These are phyloP conservation scores for Aphelenchoides bicaudatus DNA, from an alignment of 2,888 invertebrate genomes.

Conservation along the genomic window DNA sequence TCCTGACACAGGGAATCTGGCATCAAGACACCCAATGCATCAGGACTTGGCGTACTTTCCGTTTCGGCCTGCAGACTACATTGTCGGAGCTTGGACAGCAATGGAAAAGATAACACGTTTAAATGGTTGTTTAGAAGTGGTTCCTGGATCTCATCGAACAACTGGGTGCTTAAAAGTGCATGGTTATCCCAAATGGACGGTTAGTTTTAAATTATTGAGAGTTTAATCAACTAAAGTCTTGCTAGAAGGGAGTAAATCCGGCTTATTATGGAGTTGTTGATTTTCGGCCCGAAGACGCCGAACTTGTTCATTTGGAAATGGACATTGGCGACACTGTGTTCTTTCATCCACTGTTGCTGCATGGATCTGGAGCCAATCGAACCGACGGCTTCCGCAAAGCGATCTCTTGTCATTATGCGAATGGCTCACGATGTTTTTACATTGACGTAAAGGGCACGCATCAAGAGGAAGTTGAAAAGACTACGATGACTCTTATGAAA, in stretches of 20 bases:
- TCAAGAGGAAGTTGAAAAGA: slow-evolving; percentile 35
- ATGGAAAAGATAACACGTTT: slow-evolving; percentile 71
- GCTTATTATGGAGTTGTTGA: slow-evolving; percentile 72
- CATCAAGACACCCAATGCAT: slow-evolving; percentile 64
- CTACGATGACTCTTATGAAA: background rate
- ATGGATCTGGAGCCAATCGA: slow-evolving; percentile 78
- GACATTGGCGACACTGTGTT: slow-evolving; percentile 79
- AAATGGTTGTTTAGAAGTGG: slow-evolving; percentile 78
- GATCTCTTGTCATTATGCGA: slow-evolving; percentile 78
- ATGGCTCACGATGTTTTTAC: slow-evolving; percentile 67
- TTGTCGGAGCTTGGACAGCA: slow-evolving; percentile 82
- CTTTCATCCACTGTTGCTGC: slow-evolving; percentile 79
- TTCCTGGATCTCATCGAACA: slow-evolving; percentile 73
- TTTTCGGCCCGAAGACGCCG: slow-evolving; percentile 63
- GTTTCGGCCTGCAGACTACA: slow-evolving; percentile 73
- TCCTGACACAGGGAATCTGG: slow-evolving; percentile 67
- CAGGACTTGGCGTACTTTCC: slow-evolving; percentile 84
- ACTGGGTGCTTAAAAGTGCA: slow-evolving; percentile 68
- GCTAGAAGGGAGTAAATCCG: slow-evolving; percentile 68
- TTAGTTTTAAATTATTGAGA: too few species aligned
- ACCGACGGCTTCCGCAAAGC: slow-evolving; percentile 74
- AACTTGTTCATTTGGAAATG: slow-evolving; percentile 71
- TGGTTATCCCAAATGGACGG: slow-evolving; percentile 71
- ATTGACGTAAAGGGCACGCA: slow-evolving; percentile 32
- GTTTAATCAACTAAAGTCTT: background rate